Evolutionary conservation across 2,113 vertebrate genomes (phyloP), one percentile per base, ranked within the genome.

Genomic region (Rhombomys opimus): DNA sequence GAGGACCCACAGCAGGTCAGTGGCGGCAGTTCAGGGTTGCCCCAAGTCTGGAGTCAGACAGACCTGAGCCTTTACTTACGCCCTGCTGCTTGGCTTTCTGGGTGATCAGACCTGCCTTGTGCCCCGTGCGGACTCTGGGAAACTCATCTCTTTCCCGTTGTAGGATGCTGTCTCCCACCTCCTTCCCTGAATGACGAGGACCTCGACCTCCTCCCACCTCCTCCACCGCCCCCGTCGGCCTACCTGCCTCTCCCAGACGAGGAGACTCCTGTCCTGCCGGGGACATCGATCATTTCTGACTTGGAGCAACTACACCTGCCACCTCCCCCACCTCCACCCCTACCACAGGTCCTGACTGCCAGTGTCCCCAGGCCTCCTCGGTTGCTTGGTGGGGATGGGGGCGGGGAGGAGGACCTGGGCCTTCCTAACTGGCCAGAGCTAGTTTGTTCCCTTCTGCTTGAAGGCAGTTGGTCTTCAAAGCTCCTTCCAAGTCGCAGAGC

Each of bases 301-400:
- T 92, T 98, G 38, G 98, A 98, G 97, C 98, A 98, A 25, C 95
- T 98, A 87, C 94, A 98, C 57, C 91, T 98, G 22, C 95, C 87
- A 0, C 90, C 95, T 14, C 97, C 46, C 0, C 98, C 80, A 0
- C 95, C 46, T 14, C 97, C 93, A 0, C 95, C 46, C 18, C 96
- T 87, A 0, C 73, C 93, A 3, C 98, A 98, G 98, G 99, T 99
- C 97, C 46, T 46, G 3, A n/a, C 78, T 23, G 22, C 10, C 2
- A 11, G 1, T 52, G 27, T 67, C 38, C 52, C 52, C n/a, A 30
- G 38, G 7, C 7, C 5, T 52, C 81, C 76, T 17, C 5, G 18
- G 38, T 46, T 88, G 75, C 11, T 41, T 17, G 17, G 7, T 13
- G 2, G 57, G 57, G 46, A 30, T 30, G 27, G 61, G 7, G 22